Evolutionary conservation across 2,113 vertebrate genomes (phyloP), one percentile per base, ranked within the genome.

Genomic region (Arizona elegans): DNA sequence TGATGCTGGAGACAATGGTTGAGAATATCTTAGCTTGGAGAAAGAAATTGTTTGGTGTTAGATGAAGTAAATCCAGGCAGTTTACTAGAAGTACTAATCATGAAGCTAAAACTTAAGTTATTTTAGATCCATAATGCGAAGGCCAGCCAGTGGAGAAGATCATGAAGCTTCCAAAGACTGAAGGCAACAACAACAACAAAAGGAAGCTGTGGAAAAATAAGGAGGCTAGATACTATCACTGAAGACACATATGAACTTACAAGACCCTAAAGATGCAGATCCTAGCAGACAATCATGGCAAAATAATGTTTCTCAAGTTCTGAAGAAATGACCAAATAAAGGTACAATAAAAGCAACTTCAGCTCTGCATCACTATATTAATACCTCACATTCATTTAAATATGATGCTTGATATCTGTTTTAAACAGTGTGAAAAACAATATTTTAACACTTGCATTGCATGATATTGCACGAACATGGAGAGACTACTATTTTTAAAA

Each of bases 391-490:
- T 90, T 26, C 52, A 86, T 15, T 89, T 85, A 89, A 56, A 62
- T 12, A 26, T 29, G 58, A 43, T 55, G 70, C 19, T n/a, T 81
- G 13, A 47, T 55, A 26, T 56, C 33, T 38, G 29, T 24, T 56
- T 86, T 38, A 90, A 90, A 85, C 47, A 62, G 65, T 81, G 92
- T 52, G 0, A 0, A 12, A 93, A 87, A 62, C 62, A 89, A 43
- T 24, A 86, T 43, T 89, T 50, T 24, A 86, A 93, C 52, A 4
- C 13, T 62, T 91, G 94, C 94, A 92, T 92, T 6, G 11, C 56
- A n/a, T 26, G 88, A 4, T 38, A 21, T 52, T 12, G 15, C 26
- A 88, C 81, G 29, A 90, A 86, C 15, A 92, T 26, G 38, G 92
- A 91, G n/a, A 93, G 85, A 52, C 12, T 65, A 90, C 90, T 92